These are phyloP conservation scores for Psilopsiagon aymara DNA, from an alignment of 2,113 vertebrate species.

Conservation along the genomic window DNA sequence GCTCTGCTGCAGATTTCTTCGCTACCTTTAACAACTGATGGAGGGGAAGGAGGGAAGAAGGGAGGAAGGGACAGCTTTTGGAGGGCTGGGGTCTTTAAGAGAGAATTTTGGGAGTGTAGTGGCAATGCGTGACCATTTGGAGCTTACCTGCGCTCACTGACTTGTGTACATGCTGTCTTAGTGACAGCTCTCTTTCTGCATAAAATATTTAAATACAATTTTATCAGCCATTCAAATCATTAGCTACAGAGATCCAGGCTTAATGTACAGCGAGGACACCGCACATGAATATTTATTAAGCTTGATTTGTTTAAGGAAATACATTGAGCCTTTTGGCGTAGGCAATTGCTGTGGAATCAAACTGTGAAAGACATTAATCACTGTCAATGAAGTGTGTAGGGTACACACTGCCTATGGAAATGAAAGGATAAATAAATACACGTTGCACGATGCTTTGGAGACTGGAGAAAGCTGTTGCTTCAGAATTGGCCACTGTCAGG, in stretches of 20 bases:
- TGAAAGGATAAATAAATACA: background rate
- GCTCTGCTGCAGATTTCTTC: background rate
- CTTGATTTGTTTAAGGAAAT: constrained; percentile 65
- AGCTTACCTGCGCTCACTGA: rapidly evolving
- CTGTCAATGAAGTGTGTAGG: background rate
- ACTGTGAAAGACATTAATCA: constrained; percentile 30
- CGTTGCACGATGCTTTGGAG: background rate
- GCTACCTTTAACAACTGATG: background rate
- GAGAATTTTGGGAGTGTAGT: background rate
- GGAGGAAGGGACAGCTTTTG: background rate
- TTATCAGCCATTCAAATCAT: constrained; percentile 49
- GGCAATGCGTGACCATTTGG: rapidly evolving
- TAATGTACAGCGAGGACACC: background rate
- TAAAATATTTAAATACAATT: constrained; percentile 44
- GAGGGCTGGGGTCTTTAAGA: background rate
- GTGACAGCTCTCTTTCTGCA: background rate
- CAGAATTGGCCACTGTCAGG: background rate
- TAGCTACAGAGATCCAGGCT: constrained; percentile 34
- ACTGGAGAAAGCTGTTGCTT: background rate
- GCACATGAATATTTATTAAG: constrained; percentile 71
- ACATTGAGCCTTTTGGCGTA: background rate
- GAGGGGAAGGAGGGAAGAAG: background rate
- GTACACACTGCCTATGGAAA: background rate
- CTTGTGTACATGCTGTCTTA: background rate
- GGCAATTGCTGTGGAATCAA: constrained; percentile 35